phyloP scores from a whole-genome alignment of 2,113 vertebrate genomes.

The Macaca fascicularis region DNA sequence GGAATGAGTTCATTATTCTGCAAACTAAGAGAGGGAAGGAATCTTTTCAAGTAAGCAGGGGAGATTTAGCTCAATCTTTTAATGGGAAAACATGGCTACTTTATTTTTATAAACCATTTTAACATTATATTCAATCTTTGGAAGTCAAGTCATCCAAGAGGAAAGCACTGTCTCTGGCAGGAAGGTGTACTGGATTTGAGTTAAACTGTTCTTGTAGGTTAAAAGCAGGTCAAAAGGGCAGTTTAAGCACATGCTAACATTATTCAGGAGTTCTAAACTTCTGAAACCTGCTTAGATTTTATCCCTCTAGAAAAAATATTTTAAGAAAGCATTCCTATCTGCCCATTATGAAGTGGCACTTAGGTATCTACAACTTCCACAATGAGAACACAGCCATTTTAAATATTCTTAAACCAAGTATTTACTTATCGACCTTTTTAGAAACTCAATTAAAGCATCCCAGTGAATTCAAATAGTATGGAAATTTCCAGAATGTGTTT shows the following conservation, averaged over 20 bases:
- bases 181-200: neutral
- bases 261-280: neutral
- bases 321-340: neutral
- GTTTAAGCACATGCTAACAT: neutral
- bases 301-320: neutral
- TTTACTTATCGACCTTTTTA: neutral
- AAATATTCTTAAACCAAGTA: conserved; percentile 14
- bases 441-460: neutral
- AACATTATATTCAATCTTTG: conserved; percentile 11
- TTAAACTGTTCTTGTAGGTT: neutral
- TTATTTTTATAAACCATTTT: conserved; percentile 34
- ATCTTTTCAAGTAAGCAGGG: neutral
- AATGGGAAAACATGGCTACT: neutral
- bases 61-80: neutral
- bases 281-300: neutral
- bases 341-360: neutral
- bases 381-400: neutral
- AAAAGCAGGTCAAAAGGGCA: conserved; percentile 30
- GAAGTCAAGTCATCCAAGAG: neutral
- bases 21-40: neutral
- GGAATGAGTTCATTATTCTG: neutral
- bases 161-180: neutral
- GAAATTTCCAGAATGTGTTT: neutral
- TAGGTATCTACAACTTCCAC: neutral
- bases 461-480: conserved; percentile 2